A percentile compares a stretch with the other conserved stretches of the same genome.
Conservation (phyloP, 2,888 invertebrate species). For the Agrypnus murinus region DNA sequence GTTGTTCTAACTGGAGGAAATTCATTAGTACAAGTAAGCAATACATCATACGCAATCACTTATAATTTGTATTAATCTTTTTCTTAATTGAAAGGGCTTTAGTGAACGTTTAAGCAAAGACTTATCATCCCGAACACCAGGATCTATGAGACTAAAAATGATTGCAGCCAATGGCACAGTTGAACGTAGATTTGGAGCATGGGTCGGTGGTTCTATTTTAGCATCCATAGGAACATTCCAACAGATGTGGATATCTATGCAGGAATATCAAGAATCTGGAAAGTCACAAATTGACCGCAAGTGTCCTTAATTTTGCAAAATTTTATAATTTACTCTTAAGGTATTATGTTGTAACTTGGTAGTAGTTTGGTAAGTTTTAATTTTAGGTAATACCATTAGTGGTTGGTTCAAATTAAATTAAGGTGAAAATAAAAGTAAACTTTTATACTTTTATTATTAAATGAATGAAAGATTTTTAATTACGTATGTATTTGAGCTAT, state of each 20-base stretch:
- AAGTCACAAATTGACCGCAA: constrained; percentile 98
- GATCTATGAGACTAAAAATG: constrained; percentile 94
- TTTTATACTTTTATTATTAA: no score
- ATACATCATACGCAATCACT: no score
- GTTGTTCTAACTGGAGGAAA: constrained; percentile 98
- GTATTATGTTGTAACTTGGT: no score
- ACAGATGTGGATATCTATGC: constrained; percentile 99
- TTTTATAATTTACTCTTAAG: no score
- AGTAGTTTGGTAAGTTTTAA: no score
- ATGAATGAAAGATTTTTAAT: no score
- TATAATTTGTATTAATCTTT: neutral
- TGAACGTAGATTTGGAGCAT: constrained; percentile 96
- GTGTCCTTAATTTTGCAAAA: constrained; percentile 78
- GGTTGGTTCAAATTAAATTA: no score
- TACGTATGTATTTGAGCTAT: no score
- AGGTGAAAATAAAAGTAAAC: no score
- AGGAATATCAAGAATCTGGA: constrained; percentile 99
- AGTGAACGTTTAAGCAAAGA: constrained; percentile 94
- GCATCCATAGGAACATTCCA: constrained; percentile 99
- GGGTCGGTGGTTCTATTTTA: constrained; percentile 98
- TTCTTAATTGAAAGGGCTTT: constrained; percentile 80
- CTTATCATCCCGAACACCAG: constrained; percentile 89
- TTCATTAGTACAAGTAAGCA: constrained; percentile 84
- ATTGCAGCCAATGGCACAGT: constrained; percentile 93
- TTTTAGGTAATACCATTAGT: no score